A percentile compares a stretch with the other conserved stretches of the same genome.
These are phyloP conservation scores for Trissolcus basalis DNA, from an alignment of 1,140 invertebrate species.

Conservation along the genomic window DNA sequence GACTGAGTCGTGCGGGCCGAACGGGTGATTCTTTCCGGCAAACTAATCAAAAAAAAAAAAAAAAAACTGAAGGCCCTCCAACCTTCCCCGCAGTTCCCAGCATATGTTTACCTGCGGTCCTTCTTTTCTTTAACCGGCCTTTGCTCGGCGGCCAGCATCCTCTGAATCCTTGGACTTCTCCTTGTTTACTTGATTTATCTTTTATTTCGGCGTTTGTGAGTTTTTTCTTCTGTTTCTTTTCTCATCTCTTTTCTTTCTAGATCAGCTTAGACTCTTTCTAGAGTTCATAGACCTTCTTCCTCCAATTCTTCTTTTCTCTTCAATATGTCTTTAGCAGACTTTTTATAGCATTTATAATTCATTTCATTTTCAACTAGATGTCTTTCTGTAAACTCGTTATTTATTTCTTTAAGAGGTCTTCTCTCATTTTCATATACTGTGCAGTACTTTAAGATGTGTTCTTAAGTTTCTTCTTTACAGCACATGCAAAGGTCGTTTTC, in stretches of 20 bases:
- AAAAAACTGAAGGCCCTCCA: constrained; percentile 8
- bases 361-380: neutral
- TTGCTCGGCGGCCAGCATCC: neutral
- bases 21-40: too few species aligned
- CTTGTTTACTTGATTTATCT: neutral
- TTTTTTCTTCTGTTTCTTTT: neutral
- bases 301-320: constrained; percentile 1
- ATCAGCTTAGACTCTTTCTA: too few species aligned
- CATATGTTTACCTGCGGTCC: constrained; percentile 8
- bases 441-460: constrained; percentile 9
- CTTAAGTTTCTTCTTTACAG: constrained; percentile 9
- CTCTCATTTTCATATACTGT: neutral
- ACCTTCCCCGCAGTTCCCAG: constrained; percentile 8
- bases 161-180: neutral
- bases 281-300: too few species aligned
- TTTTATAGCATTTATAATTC: neutral
- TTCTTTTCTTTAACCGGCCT: constrained; percentile 5
- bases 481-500: constrained; percentile 2
- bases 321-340: neutral
- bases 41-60: too few species aligned
- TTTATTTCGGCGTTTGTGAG: constrained; percentile 5
- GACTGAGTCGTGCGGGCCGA: too few species aligned
- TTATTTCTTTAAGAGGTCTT: neutral
- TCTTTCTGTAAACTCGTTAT: neutral
- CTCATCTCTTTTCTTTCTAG: too few species aligned